Evolutionary conservation across 1,140 invertebrate genomes (phyloP).

Genomic region (Periplaneta americana): DNA sequence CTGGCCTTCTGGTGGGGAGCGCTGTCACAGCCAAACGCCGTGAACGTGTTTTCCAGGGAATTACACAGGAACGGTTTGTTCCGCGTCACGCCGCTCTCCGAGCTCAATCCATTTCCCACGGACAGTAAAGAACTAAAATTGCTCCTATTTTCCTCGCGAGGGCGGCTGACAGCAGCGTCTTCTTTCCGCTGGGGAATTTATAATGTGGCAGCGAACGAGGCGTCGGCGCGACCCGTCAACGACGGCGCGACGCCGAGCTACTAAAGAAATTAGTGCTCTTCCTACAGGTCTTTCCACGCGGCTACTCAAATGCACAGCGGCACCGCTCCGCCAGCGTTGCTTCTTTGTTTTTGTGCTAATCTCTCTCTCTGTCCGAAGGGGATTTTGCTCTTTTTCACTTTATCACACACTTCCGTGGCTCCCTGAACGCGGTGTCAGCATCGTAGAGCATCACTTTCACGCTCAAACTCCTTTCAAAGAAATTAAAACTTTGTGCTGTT

Average conservation of each 20-base stretch:
- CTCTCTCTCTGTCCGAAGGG: neutral
- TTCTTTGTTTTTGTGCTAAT: too few relatives aligned
- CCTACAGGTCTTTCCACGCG: neutral
- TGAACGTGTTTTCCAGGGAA: too few relatives aligned
- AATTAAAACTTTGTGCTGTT: too few relatives aligned
- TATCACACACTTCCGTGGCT: neutral
- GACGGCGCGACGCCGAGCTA: neutral
- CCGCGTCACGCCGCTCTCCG: neutral
- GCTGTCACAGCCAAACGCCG: too few relatives aligned
- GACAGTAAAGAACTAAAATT: neutral
- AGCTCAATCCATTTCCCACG: neutral
- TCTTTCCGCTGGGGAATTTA: neutral
- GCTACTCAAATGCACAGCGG: neutral
- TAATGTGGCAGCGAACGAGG: slow-evolving; percentile 17
- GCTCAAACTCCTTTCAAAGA: too few relatives aligned
- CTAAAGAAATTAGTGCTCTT: slow-evolving; percentile 7
- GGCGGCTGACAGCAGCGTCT: neutral
- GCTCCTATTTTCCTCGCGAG: neutral
- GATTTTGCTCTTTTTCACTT: neutral
- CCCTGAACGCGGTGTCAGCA: too few relatives aligned
- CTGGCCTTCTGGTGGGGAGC: too few relatives aligned
- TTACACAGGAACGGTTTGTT: too few relatives aligned
- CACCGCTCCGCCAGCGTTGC: too few relatives aligned
- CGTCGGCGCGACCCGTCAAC: slow-evolving; percentile 15
- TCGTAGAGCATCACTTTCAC: too few relatives aligned